Base-by-base conservation (phyloP, 1,140 invertebrate genomes). In the Aphelinus atriplicis region DNA sequence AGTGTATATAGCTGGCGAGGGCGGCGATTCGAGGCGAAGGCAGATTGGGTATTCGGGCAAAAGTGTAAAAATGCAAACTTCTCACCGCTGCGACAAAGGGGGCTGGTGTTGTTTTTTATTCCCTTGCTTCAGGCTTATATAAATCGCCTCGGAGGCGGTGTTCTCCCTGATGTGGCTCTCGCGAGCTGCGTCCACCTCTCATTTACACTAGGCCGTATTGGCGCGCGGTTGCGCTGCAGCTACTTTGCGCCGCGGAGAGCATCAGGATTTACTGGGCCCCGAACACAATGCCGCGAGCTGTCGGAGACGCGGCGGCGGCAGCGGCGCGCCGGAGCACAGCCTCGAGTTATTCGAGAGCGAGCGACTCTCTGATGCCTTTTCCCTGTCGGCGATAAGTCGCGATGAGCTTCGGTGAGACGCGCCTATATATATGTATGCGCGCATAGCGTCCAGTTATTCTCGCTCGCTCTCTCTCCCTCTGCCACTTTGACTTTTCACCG, bases 11-110 rank as follows among this genome's bases (percentile, higher is more conserved):
- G 65, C 73, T 66, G 43, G 43, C 57, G 46, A 65, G 56, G 69
- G 69, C 61, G 71, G 62, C 73, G 61, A 75, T 68, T 71, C 62
- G 65, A 63, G 66, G 50, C 65, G 71, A 56, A 76, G 76, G 80
- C 81, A 82, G 80, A 84, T 26, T 26, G 26, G 26, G 26, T 26
- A 26, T 26, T 26, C 26, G 26, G 26, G 26, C 26, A 87, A 86
- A 84, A 85, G 80, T 79, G 79, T 84, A 87, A 87, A 87, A 87
- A 87, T 87, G 85, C 84, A 78, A 82, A 88, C 79, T 88, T 87
- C 86, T 86, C 87, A 84, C 86, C 4, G 51, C 9, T 9, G 51
- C 53, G 66, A 46, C 46, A n/a, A 10, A 43, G 42, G 58, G 4
- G 26, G 58, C 58, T 26, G 42, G 4, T 7, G 10, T n/a, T 9